Base-by-base conservation (phyloP, 2,888 invertebrate genomes). In the Argynnis bischoffii region DNA sequence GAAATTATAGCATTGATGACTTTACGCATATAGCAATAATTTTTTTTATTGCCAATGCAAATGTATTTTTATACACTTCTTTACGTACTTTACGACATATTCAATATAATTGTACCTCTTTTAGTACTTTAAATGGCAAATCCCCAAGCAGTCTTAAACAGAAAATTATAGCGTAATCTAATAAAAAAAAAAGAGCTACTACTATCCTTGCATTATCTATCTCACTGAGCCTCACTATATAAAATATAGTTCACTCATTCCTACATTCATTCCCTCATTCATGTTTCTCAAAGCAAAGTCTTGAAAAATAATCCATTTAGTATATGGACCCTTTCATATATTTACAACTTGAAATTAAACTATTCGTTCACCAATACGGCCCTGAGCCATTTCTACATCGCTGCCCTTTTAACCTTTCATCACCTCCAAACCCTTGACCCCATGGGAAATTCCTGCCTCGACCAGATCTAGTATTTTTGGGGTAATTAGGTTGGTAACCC, bases 371-470 rank as follows among this genome's bases (percentile, higher is more conserved):
- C 90, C 92, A 92, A 79, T 92, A 92, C 2, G 90, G 91, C 13
- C 87, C 77, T 0, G 88, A 86, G 0, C 84, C 90, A 67, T 84
- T 91, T 74, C 92, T 82, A 72, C 83, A 86, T 35, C 90, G 74
- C 68, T 88, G 90, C 0, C 87, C 90, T 73, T 91, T 92, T 69
- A 83, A 89, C 31, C 90, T 81, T 11, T 92, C 91, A 46, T 91
- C 92, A 1, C 76, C 90, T 2, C 75, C 80, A 68, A 85, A 87
- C 1, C 86, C 86, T 0, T 87, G 86, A 0, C 85, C 85, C 89
- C 92, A 91, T 16, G 90, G 90, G 3, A 86, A 78, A 76, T 90
- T 89, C 53, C 92, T 81, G 1, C 88, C 89, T 54, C 92, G 78
- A 50, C 78, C 80, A 0, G 85, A 71, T 14, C 90, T 76, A 0